These are phyloP conservation scores for Asarcornis scutulata DNA, from an alignment of 2,113 vertebrate genomes.

Conservation along the genomic window DNA sequence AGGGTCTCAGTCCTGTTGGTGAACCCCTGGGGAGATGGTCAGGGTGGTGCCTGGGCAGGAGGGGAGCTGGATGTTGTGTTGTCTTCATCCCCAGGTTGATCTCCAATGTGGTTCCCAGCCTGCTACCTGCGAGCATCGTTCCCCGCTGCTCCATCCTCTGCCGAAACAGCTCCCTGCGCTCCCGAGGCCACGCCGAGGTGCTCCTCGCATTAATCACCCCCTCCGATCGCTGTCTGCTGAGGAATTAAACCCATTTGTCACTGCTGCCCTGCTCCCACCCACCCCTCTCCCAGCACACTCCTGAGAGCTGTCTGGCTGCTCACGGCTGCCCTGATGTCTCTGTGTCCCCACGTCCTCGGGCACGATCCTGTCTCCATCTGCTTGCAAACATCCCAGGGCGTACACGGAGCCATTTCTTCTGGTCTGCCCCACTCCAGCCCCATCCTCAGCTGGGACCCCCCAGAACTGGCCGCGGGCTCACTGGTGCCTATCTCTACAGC, in stretches of 20 bases:
- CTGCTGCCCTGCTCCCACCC: neutral
- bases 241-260: conserved; percentile 62
- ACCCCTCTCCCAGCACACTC: rapidly evolving
- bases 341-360: neutral
- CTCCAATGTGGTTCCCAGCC: neutral
- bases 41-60: neutral
- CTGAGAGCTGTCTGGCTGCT: neutral
- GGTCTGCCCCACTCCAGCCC: neutral
- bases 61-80: rapidly evolving
- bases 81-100: neutral
- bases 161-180: neutral
- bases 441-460: neutral
- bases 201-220: conserved; percentile 46
- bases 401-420: rapidly evolving
- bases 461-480: rapidly evolving
- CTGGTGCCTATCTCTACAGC: rapidly evolving
- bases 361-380: neutral
- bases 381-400: neutral
- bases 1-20: neutral
- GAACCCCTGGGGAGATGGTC: neutral
- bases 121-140: rapidly evolving
- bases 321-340: rapidly evolving
- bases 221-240: neutral
- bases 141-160: neutral
- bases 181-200: rapidly evolving